These are phyloP conservation scores for Dioctria linearis DNA, from an alignment of 2,888 invertebrate species.

Conservation along the genomic window DNA sequence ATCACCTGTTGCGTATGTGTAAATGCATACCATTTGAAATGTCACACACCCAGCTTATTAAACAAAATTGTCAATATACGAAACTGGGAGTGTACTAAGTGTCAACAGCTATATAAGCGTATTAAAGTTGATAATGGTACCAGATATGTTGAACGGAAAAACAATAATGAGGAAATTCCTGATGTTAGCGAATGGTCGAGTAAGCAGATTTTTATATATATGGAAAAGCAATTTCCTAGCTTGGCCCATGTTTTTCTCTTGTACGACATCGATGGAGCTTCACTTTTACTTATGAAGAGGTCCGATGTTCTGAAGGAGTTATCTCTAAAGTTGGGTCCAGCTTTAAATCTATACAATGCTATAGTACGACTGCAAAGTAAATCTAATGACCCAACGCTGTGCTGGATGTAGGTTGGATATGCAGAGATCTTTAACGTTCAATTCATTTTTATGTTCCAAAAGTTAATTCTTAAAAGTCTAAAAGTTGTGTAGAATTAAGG, in stretches of 20 bases:
- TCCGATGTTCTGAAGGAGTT: slow-evolving; percentile 87
- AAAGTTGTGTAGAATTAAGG: too few relatives aligned
- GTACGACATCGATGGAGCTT: slow-evolving; percentile 94
- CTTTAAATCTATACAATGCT: slow-evolving; percentile 86
- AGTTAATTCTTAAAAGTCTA: too few relatives aligned
- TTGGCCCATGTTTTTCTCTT: slow-evolving; percentile 86
- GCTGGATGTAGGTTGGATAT: slow-evolving; percentile 61
- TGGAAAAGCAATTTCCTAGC: slow-evolving; percentile 82
- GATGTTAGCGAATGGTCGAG: slow-evolving; percentile 87
- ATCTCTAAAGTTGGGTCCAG: slow-evolving; percentile 88
- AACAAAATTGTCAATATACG: slow-evolving; percentile 75
- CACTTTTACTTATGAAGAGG: slow-evolving; percentile 86
- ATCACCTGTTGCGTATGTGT: slow-evolving; percentile 88
- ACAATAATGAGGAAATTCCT: slow-evolving; percentile 72
- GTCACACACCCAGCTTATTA: slow-evolving; percentile 80
- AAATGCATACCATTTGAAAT: slow-evolving; percentile 86
- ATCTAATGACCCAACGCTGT: slow-evolving; percentile 75
- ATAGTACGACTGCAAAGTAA: slow-evolving; percentile 87
- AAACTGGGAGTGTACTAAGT: slow-evolving; percentile 83
- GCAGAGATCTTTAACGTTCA: too few relatives aligned
- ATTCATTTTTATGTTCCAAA: too few relatives aligned
- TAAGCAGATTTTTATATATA: slow-evolving; percentile 86
- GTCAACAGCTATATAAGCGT: slow-evolving; percentile 65
- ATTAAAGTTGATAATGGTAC: background rate
- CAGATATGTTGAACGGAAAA: background rate